Percentiles rank a stretch among this genome's conserved stretches.
Conservation (phyloP, 2,888 invertebrate genomes). For the Hesperia comma region DNA sequence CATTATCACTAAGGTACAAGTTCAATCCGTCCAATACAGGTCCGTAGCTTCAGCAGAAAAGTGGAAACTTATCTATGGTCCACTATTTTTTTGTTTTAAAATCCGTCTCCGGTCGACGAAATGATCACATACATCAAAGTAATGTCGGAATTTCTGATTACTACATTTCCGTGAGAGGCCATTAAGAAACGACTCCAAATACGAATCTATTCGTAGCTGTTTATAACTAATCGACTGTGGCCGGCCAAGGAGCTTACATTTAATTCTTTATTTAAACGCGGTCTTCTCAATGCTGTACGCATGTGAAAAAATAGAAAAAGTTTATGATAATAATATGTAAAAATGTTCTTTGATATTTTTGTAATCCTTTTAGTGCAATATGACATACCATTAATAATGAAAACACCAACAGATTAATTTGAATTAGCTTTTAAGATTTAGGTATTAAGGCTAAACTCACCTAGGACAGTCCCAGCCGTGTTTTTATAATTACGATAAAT, state of each 20-base stretch:
- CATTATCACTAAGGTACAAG: slow-evolving; percentile 12
- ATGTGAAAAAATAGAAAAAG: slow-evolving; percentile 2
- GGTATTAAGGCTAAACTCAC: too few relatives aligned
- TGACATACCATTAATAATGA: slow-evolving; percentile 1
- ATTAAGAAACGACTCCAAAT: slow-evolving; percentile 55
- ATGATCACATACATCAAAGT: slow-evolving; percentile 44
- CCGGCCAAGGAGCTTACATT: slow-evolving; percentile 41
- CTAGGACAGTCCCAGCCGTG: too few relatives aligned
- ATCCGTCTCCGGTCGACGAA: slow-evolving; percentile 10
- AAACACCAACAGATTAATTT: too few relatives aligned
- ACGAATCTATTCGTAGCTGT: slow-evolving; percentile 49
- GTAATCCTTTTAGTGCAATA: slow-evolving; percentile 4
- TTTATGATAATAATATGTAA: neutral
- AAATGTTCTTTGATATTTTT: slow-evolving; percentile 6
- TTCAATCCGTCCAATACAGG: neutral
- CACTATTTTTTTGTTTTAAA: slow-evolving; percentile 9
- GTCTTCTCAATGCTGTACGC: neutral
- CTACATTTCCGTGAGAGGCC: slow-evolving; percentile 59
- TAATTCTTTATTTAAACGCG: slow-evolving; percentile 5
- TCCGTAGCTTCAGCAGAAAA: neutral
- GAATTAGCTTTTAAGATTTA: too few relatives aligned
- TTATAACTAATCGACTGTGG: slow-evolving; percentile 64
- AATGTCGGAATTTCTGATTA: slow-evolving; percentile 53
- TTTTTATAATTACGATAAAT: too few relatives aligned
- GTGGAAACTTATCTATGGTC: neutral